Evolutionary conservation across 2,113 vertebrate species (phyloP).

Genomic region (Strix uralensis): DNA sequence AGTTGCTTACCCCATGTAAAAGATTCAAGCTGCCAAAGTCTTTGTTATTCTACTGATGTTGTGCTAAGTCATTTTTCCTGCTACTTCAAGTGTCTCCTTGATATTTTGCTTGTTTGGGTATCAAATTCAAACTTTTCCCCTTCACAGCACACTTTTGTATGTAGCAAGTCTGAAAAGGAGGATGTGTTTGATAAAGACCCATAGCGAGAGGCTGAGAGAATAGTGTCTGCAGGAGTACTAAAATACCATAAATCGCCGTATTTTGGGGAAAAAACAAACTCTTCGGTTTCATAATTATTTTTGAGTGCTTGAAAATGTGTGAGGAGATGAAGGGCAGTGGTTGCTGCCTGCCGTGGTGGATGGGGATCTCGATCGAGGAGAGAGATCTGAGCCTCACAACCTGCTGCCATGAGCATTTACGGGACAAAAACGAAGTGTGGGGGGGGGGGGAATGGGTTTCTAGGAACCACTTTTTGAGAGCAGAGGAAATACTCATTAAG

Average conservation of each 20-base stretch:
- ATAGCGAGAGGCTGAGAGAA: not conserved
- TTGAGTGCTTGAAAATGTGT: not conserved
- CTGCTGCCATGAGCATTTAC: not conserved
- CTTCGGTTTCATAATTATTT: not conserved
- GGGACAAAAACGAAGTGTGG: not conserved
- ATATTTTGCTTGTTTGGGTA: not conserved
- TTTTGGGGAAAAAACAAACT: not conserved
- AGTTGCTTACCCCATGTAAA: not conserved
- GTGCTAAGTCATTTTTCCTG: not conserved
- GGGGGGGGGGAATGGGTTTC: not conserved
- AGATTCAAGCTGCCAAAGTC: not conserved
- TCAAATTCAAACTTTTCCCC: not conserved
- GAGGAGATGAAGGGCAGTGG: not conserved
- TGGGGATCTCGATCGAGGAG: no score
- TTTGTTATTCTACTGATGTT: not conserved
- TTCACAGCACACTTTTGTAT: not conserved
- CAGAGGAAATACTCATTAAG: not conserved
- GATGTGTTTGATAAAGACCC: not conserved
- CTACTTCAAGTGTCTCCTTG: not conserved
- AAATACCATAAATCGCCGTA: not conserved
- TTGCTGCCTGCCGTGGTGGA: accelerated
- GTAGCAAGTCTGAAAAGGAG: not conserved
- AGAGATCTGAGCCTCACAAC: accelerated
- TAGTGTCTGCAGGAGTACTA: not conserved
- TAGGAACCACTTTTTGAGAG: not conserved